Evolutionary conservation across 2,888 invertebrate species (phyloP), one percentile per base, ranked within the genome.

Genomic region (Agrotis clavis): DNA sequence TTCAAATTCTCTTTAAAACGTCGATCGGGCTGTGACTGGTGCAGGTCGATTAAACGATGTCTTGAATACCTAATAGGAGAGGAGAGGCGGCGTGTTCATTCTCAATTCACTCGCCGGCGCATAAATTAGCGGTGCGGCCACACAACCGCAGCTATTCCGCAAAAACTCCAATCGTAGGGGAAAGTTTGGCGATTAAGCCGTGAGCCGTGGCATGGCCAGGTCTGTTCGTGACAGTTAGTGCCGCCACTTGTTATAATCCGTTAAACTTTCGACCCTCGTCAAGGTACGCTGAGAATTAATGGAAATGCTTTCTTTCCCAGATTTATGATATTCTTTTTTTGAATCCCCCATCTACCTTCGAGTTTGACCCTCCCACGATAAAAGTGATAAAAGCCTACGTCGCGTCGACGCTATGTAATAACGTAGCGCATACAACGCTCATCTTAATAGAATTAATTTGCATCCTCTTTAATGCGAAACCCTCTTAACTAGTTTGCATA

Each of bases 131-230:
- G 90, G 90, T 84, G 88, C 86, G 87, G 87, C 90, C 92, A 91
- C 91, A 92, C 91, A 87, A 90, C 91, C 90, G 87, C 93, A 91
- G 91, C 93, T 92, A 91, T 93, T 92, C 92, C 93, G 89, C 95
- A 96, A 96, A 96, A 96, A 96, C 93, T 95, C 94, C 93, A 94
- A 95, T 95, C 91, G 95, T 92, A 92, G 92, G 93, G 94, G 90
- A 95, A 96, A 96, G 95, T 96, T 96, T 91, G 94, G 93, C 94
- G 95, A 96, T 96, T 96, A 96, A 96, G 95, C 94, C 94, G 91
- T 92, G 94, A 95, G 95, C 93, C 95, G 95, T 94, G 94, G 94
- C 90, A 85, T 85, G 92, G 94, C 92, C 95, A 94, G 95, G 94
- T 92, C 95, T 96, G 96, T 88, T 90, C 90, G 90, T 93, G 96